These are phyloP conservation scores for Phoenoteleia sp. DNA, from an alignment of 2,888 invertebrate genomes.

Conservation along the genomic window DNA sequence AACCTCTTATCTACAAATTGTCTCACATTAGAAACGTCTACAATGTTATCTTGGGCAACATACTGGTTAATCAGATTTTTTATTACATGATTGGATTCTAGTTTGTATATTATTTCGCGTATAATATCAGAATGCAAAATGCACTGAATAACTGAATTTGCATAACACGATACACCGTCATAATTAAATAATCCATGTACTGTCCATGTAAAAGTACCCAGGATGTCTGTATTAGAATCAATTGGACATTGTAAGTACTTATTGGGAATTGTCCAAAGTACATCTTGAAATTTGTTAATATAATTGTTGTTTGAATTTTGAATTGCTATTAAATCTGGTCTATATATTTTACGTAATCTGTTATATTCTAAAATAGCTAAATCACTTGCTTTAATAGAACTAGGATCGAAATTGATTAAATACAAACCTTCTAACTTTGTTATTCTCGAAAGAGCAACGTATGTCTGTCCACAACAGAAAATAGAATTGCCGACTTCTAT, in stretches of 20 bases:
- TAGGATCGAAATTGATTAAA: too few relatives aligned
- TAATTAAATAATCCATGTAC: not conserved
- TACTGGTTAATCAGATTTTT: not conserved
- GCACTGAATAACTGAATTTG: not conserved
- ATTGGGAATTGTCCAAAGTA: not conserved
- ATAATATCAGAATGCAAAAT: not conserved
- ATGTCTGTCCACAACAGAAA: too few relatives aligned
- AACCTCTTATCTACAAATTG: not conserved
- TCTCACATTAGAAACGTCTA: not conserved
- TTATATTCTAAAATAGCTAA: too few relatives aligned
- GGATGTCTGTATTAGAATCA: too few relatives aligned
- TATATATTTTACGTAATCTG: too few relatives aligned
- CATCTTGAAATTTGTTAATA: not conserved
- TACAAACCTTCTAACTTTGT: too few relatives aligned
- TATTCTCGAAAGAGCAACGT: too few relatives aligned
- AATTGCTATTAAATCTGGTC: too few relatives aligned
- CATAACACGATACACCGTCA: slow-evolving; percentile 5
- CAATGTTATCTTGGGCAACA: not conserved
- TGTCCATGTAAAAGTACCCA: not conserved
- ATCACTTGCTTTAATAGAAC: slow-evolving; percentile 68
- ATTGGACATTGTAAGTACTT: not conserved
- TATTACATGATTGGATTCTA: not conserved
- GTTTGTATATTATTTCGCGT: not conserved
- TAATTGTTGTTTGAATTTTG: too few relatives aligned
- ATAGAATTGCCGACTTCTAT: too few relatives aligned